phyloP scores from a whole-genome alignment of 2,888 invertebrate genomes.

The Diarsia rubi region DNA sequence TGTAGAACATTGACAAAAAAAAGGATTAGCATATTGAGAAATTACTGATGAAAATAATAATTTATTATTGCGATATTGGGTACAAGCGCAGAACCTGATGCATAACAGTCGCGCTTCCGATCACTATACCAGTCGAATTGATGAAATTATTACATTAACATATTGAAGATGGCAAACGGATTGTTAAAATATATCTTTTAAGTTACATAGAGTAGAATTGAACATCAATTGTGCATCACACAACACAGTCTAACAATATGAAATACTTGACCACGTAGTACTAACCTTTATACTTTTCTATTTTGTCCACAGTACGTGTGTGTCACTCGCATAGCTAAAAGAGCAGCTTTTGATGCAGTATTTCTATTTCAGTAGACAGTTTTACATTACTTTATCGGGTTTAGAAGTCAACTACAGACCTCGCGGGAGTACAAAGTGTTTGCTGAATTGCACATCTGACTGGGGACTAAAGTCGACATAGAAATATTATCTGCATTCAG shows the following conservation, averaged over 20 bases:
- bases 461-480: constrained; percentile 2
- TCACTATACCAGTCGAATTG: not conserved
- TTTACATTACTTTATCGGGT: constrained; percentile 62
- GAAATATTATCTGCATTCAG: constrained; percentile 19
- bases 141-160: not conserved
- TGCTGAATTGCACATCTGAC: constrained; percentile 43
- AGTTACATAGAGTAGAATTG: not conserved
- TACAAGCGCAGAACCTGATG: not conserved
- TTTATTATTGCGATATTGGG: not conserved
- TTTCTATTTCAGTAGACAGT: constrained; percentile 42
- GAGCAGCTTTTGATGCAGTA: constrained; percentile 20
- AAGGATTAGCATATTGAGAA: not conserved
- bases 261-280: not conserved
- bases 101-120: not conserved
- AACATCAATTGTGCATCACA: not conserved
- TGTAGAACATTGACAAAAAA: too few relatives aligned
- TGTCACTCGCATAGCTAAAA: constrained; percentile 20
- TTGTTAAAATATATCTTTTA: not conserved
- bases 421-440: constrained; percentile 49
- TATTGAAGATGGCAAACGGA: not conserved
- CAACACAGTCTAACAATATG: not conserved
- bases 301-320: not conserved
- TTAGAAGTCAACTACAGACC: constrained; percentile 58
- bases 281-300: not conserved
- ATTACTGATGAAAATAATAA: not conserved